Conservation (phyloP, 2,113 vertebrate species). For the Pomatostomus ruficeps region DNA sequence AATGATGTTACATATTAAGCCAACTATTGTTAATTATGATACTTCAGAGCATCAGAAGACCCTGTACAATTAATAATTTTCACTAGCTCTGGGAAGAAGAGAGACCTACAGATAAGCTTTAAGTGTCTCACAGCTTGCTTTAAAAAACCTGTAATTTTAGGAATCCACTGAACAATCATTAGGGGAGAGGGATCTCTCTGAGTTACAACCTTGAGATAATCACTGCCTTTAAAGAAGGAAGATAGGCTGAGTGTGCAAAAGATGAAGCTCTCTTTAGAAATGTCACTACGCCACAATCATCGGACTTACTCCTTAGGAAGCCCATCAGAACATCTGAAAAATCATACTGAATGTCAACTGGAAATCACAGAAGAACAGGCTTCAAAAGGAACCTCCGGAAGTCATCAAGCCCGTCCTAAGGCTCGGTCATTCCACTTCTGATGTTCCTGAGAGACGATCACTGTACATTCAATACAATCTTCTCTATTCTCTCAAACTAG, state of each 20-base stretch:
- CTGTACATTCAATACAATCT: neutral
- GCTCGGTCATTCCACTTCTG: neutral
- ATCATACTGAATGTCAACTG: neutral
- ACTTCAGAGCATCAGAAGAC: neutral
- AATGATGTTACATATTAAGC: neutral
- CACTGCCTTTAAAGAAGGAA: neutral
- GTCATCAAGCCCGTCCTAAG: neutral
- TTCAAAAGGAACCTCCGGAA: neutral
- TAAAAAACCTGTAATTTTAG: neutral
- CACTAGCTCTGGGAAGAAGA: neutral
- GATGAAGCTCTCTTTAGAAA: neutral
- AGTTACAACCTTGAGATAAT: neutral
- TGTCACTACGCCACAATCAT: neutral
- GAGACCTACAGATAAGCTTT: neutral
- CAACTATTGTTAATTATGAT: neutral
- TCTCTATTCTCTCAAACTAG: neutral
- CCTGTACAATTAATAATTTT: neutral
- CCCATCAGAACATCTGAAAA: neutral
- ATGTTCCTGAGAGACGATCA: neutral
- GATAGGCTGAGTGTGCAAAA: neutral
- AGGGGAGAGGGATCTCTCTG: neutral
- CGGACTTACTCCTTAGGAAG: neutral
- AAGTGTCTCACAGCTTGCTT: neutral
- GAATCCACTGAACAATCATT: neutral
- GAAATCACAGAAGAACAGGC: neutral